Base-by-base conservation (phyloP, 2,113 vertebrate species). In the Eulemur rufifrons region DNA sequence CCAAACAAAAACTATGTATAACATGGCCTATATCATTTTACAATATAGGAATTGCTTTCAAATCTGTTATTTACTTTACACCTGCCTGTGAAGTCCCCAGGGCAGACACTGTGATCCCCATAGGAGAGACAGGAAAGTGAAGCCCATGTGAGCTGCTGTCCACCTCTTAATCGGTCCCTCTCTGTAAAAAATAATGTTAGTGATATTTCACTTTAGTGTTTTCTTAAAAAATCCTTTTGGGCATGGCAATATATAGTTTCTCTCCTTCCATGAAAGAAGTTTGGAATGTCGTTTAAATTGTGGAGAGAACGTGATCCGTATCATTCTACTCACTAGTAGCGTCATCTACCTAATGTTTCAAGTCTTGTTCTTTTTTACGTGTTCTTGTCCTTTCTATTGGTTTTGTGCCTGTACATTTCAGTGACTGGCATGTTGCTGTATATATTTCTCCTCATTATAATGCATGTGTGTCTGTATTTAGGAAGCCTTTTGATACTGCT, bases 171-270 rank as follows among this genome's bases (percentile, higher is more conserved):
- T 20, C 27, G 23, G n/a, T 56, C 54, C 20, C 6, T 20, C 25
- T 34, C 77, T 15, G 2, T 78, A 20, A 34, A 39, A 88, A 87
- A 4, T n/a, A 37, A 45, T 11, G 64, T 66, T 45, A 73, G 34
- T 71, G 25, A 56, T 71, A 23, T 37, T 88, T 80, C 14, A 50
- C 82, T 47, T 39, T 42, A 42, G 8, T 8, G 0, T 68, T 68
- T 11, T 93, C 66, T 93, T 71, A 56, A 61, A 87, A 47, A 87
- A 54, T 86, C 21, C 34, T 87, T 89, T 90, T 42, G 92, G 20
- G 9, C 8, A 5, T 13, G 17, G 9, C 6, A 52, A 37, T 81
- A 32, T 17, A 21, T 66, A 6, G 17, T 71, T 59, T 69, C 47
- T 12, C 27, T 73, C 17, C 59, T 52, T 77, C 20, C 66, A 39